Evolutionary conservation across 2,888 invertebrate species (phyloP), one percentile per base, ranked within the genome.

Genomic region (Apodemia mormo): DNA sequence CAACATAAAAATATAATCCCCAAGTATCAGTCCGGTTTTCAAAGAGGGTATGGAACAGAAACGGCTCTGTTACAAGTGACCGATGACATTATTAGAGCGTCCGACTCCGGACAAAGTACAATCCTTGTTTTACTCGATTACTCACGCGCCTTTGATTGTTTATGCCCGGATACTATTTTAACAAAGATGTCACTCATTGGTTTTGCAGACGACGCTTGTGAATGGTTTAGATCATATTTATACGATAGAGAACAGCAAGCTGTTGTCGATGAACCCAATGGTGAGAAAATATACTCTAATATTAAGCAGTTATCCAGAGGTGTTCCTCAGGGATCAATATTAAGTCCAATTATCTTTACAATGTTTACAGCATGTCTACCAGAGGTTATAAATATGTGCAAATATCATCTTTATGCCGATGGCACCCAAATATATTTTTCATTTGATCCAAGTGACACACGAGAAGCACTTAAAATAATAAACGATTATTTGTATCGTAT

Each of bases 221-320:
- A 40, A 6, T 75, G 75, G 75, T 75, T 75, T 49, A 52, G 29
- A 10, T 66, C 70, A 2, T 75, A 70, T 43, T 68, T 75, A 9
- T 33, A 8, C 10, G 65, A 45, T 2, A 66, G 75, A 66, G 33
- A 43, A 52, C 71, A 73, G 61, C 43, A 67, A 12, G 71, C 70
- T 12, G 69, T 54, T 4, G 30, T 58, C 6, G 68, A 68, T 33
- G 56, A 56, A 29, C n/a, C 68, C 2, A n/a, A 52, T 9, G 49
- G 33, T 12, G 22, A 65, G 12, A 54, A 65, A 65, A 14, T 37
- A 52, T 33, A 22, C 14, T 69, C 68, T 14, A 10, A 37, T 33
- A 65, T 69, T 22, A 65, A 65, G 52, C 9, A 22, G 37, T 37
- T 37, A 10, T 40, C 49, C 22, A 30, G 68, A 22, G 68, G 68